Evolutionary conservation across 2,888 invertebrate genomes (phyloP).

Genomic region (Eugnorisma glareosa): DNA sequence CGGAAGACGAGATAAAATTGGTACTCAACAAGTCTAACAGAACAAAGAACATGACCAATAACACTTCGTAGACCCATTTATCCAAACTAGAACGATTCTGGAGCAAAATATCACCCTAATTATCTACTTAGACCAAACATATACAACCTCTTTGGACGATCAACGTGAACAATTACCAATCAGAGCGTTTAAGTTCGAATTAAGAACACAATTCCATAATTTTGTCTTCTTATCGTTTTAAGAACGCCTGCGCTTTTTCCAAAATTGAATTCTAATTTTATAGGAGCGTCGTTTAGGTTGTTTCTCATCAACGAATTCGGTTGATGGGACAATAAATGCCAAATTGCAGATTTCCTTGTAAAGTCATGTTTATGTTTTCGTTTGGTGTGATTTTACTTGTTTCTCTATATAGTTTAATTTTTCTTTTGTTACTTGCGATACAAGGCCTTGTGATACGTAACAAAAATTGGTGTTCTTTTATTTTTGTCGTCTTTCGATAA

Average conservation of each 20-base stretch:
- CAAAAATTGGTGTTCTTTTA: background rate
- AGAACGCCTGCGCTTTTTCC: slow-evolving; percentile 52
- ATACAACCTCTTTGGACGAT: slow-evolving; percentile 10
- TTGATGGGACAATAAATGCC: slow-evolving; percentile 21
- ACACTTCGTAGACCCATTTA: slow-evolving; percentile 6
- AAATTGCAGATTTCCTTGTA: slow-evolving; percentile 45
- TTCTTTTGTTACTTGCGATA: too few relatives aligned
- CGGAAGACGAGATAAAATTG: slow-evolving; percentile 13
- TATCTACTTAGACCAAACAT: slow-evolving; percentile 28
- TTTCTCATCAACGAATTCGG: slow-evolving; percentile 23
- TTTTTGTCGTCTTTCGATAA: background rate
- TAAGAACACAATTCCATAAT: slow-evolving; percentile 34
- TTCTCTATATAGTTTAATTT: too few relatives aligned
- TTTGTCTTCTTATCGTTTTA: slow-evolving; percentile 28
- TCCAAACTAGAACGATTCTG: background rate
- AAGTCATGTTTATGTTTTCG: background rate
- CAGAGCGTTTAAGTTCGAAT: slow-evolving; percentile 38
- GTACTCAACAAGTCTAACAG: background rate
- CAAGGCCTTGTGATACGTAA: too few relatives aligned
- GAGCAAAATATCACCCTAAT: slow-evolving; percentile 30
- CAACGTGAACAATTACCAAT: slow-evolving; percentile 21
- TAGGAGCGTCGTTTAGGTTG: slow-evolving; percentile 8
- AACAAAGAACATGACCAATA: slow-evolving; percentile 34
- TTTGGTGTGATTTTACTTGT: slow-evolving; percentile 23
- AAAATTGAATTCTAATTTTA: slow-evolving; percentile 52